These are phyloP conservation scores for Mesoclemmys tuberculata DNA, from an alignment of 2,113 vertebrate species.

Conservation along the genomic window DNA sequence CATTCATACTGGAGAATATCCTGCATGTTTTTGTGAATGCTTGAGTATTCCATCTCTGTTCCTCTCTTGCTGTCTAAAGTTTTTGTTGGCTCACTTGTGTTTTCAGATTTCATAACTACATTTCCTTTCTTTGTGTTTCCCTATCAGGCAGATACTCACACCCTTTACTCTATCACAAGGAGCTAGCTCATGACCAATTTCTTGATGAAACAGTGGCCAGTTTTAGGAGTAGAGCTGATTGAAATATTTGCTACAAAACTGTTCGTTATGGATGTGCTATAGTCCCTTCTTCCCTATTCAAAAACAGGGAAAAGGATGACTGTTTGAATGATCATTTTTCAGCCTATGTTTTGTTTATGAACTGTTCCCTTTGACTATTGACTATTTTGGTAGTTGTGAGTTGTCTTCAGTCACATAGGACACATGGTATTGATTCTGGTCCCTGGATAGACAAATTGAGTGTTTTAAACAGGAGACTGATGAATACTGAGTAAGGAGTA, in stretches of 20 bases:
- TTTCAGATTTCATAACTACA: slow-evolving; percentile 27
- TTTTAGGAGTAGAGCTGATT: slow-evolving; percentile 13
- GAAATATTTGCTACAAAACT: not conserved
- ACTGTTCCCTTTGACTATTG: not conserved
- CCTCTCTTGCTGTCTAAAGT: not conserved
- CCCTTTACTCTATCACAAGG: not conserved
- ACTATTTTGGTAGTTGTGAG: not conserved
- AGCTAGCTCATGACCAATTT: not conserved
- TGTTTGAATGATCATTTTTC: not conserved
- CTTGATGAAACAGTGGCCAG: not conserved
- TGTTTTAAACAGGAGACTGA: not conserved
- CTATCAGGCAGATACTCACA: not conserved
- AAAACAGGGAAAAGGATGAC: not conserved
- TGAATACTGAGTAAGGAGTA: not conserved
- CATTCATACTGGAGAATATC: not conserved
- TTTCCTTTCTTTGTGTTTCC: slow-evolving; percentile 27
- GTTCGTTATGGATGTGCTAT: not conserved
- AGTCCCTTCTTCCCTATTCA: not conserved
- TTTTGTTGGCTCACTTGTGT: slow-evolving; percentile 14
- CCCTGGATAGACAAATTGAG: not conserved
- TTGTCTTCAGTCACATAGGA: not conserved
- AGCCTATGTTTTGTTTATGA: not conserved
- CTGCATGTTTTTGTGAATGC: slow-evolving; percentile 12
- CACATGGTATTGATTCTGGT: not conserved
- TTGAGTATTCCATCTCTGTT: not conserved